A percentile compares a stretch with the other conserved stretches of the same genome.
phyloP scores from a whole-genome alignment of 1,140 invertebrate species.

The Polyergus mexicanus region DNA sequence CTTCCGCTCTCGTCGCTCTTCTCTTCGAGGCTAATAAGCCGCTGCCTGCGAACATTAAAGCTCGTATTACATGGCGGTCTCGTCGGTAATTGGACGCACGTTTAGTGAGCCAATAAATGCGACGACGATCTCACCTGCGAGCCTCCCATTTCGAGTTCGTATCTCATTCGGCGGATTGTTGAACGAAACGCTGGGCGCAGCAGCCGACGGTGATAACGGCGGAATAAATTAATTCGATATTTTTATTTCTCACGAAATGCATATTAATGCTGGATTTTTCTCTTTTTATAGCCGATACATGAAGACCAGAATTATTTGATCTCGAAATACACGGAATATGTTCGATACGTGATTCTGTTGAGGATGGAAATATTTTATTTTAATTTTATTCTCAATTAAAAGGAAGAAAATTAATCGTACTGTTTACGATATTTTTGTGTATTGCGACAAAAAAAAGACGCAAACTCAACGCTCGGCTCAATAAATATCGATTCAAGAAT shows the following conservation, averaged over 20 bases:
- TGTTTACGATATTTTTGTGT: not conserved
- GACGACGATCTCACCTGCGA: conserved; percentile 29
- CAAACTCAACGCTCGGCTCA: not conserved
- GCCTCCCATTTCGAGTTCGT: conserved; percentile 50
- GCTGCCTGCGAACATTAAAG: conserved; percentile 70
- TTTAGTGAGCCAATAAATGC: conserved; percentile 47
- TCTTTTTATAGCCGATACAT: not conserved
- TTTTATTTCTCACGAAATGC: not conserved
- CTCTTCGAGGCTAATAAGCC: conserved; percentile 76
- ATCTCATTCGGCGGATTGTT: not conserved
- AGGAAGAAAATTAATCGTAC: conserved; percentile 15
- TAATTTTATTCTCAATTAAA: not conserved
- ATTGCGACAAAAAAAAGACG: no score
- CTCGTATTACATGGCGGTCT: conserved; percentile 74
- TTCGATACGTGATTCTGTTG: not conserved
- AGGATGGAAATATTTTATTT: not conserved
- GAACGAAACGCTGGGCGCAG: not conserved
- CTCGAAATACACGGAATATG: no score
- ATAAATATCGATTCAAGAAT: conserved; percentile 28
- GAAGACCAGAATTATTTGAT: not conserved
- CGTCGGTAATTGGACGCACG: conserved; percentile 77
- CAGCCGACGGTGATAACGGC: not conserved
- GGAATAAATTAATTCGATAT: conserved; percentile 22
- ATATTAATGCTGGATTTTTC: not conserved
- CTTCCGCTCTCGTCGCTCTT: not conserved